These are phyloP conservation scores for Amphiprion percula DNA, from an alignment of 2,113 vertebrate species.

Conservation along the genomic window DNA sequence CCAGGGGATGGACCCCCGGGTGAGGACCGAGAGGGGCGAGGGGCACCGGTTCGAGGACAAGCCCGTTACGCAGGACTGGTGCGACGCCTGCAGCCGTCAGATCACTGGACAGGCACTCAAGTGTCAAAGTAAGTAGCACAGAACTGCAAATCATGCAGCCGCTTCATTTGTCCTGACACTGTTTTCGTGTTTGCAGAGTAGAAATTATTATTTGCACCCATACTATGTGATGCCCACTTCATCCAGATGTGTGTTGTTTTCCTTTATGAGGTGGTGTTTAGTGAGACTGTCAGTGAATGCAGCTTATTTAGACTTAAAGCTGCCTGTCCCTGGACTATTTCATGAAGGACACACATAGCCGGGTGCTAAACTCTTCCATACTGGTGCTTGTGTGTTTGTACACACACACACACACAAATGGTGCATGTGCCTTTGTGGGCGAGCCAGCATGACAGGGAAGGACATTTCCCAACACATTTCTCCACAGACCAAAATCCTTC, in stretches of 20 bases:
- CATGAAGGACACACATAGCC: slow-evolving; percentile 9
- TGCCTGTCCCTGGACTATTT: slow-evolving; percentile 3
- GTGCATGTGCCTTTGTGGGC: slow-evolving; percentile 23
- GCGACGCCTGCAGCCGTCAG: slow-evolving; percentile 88
- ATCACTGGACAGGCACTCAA: slow-evolving; percentile 86
- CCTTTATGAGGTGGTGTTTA: neutral
- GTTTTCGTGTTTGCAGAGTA: neutral
- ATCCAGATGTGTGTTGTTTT: neutral
- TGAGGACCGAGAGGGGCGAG: slow-evolving; percentile 84
- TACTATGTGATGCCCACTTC: no score
- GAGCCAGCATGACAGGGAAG: slow-evolving; percentile 16
- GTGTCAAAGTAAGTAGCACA: slow-evolving; percentile 89
- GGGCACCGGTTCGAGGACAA: slow-evolving; percentile 87
- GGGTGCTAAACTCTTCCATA: slow-evolving; percentile 1
- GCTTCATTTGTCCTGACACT: neutral
- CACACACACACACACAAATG: neutral
- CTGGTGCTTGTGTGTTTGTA: slow-evolving; percentile 13
- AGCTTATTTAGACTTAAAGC: neutral
- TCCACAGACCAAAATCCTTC: slow-evolving; percentile 39
- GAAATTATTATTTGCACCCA: neutral
- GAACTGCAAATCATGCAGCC: neutral
- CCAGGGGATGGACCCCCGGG: slow-evolving; percentile 81
- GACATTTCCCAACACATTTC: slow-evolving; percentile 40
- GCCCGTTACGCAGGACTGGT: slow-evolving; percentile 87
- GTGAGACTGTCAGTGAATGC: neutral